Evolutionary conservation across 1,140 invertebrate genomes (phyloP).

Genomic region (Phymorhynchus buccinoides): DNA sequence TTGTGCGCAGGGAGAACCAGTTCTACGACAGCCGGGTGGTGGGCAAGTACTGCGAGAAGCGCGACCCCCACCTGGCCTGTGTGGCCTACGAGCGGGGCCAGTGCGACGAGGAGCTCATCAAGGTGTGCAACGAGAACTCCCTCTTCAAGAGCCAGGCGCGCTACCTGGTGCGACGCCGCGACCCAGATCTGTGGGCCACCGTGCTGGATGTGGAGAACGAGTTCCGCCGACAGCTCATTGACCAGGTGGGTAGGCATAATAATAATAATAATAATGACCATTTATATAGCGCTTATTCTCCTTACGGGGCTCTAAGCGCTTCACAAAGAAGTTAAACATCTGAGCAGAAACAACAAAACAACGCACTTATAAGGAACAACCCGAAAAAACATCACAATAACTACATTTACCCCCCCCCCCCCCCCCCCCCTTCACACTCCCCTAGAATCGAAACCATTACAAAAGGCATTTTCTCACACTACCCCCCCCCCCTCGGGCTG

Average conservation of each 20-base stretch:
- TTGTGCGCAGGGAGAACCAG: constrained; percentile 83
- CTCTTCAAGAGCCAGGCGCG: constrained; percentile 98
- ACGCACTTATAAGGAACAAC: too few species aligned
- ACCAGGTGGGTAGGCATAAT: constrained; percentile 83
- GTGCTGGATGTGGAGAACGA: constrained; percentile 96
- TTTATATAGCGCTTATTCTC: too few species aligned
- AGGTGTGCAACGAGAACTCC: constrained; percentile 99
- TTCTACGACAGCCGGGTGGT: constrained; percentile 97
- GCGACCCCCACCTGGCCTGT: constrained; percentile 98
- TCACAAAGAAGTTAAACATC: too few species aligned
- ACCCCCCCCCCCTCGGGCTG: too few species aligned
- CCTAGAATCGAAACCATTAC: too few species aligned
- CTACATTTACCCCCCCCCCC: too few species aligned
- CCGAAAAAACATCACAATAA: too few species aligned
- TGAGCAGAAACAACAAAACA: too few species aligned
- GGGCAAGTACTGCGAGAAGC: constrained; percentile 98
- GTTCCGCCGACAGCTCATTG: constrained; percentile 95
- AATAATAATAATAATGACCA: too few species aligned
- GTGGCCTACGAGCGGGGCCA: constrained; percentile 98
- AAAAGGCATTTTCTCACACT: too few species aligned
- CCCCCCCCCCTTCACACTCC: too few species aligned
- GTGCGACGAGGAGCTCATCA: constrained; percentile 96
- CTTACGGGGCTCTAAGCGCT: too few species aligned
- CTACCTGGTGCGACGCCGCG: constrained; percentile 93
- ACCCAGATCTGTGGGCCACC: constrained; percentile 96